These are phyloP conservation scores for Brachionus koreanus DNA, from an alignment of 1,140 invertebrate genomes.

Conservation along the genomic window DNA sequence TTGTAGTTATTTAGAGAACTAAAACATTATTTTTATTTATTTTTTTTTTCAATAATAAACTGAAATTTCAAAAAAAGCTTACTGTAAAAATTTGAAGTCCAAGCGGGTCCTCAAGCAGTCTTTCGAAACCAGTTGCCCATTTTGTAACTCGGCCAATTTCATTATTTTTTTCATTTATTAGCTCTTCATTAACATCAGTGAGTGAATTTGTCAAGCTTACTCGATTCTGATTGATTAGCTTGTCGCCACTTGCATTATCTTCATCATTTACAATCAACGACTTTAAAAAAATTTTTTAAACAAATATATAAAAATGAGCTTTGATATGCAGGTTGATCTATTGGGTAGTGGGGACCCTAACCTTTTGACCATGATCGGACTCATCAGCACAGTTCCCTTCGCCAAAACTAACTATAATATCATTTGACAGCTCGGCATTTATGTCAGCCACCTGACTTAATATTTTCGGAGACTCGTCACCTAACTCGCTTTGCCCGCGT, in stretches of 20 bases:
- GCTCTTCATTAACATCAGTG: conserved; percentile 39
- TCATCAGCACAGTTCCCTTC: background rate
- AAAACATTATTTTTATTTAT: background rate
- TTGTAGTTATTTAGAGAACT: too few species aligned
- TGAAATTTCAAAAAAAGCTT: too few species aligned
- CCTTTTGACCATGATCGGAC: conserved; percentile 14
- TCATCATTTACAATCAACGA: conserved; percentile 36
- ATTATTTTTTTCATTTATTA: conserved; percentile 38
- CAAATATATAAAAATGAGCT: background rate
- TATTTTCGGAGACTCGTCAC: background rate
- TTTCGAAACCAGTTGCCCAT: conserved; percentile 84
- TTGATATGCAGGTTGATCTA: background rate
- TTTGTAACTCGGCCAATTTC: conserved; percentile 49
- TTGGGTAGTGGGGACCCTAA: background rate
- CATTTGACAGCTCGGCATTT: background rate
- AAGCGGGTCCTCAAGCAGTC: conserved; percentile 75
- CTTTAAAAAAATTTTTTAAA: conserved; percentile 12
- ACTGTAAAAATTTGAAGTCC: conserved; percentile 87
- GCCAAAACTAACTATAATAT: conserved; percentile 1
- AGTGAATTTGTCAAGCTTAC: conserved; percentile 37
- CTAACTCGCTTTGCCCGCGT: background rate
- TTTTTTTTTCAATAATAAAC: background rate
- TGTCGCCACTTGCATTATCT: background rate
- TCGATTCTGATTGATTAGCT: conserved; percentile 17
- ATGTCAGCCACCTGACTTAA: background rate